Conservation (phyloP, 2,797 vertebrate species). For the Poecilia picta region DNA sequence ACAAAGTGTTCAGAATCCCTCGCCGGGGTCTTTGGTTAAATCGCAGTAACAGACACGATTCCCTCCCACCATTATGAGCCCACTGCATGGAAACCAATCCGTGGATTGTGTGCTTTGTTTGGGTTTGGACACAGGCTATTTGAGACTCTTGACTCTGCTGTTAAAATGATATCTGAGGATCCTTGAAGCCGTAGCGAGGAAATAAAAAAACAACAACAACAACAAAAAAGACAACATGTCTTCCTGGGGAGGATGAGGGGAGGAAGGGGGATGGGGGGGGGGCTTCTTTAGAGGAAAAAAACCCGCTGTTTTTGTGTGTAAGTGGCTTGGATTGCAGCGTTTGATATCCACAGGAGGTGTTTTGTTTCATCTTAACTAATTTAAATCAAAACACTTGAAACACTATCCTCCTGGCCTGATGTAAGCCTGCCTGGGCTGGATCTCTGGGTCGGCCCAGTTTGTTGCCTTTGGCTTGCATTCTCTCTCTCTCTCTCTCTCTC, state of each 20-base stretch:
- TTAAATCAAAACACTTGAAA: conserved; percentile 99
- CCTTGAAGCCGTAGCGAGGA: conserved; percentile 61
- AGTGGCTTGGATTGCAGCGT: conserved; percentile 90
- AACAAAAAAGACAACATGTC: conserved; percentile 63
- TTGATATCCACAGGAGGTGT: conserved; percentile 94
- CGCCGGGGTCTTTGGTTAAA: conserved; percentile 33
- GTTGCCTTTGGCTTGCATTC: conserved; percentile 95
- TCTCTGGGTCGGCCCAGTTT: conserved; percentile 89
- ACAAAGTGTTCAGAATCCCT: conserved; percentile 8
- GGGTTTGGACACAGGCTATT: conserved; percentile 71
- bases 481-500: conserved; percentile 71
- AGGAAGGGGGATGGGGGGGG: conserved; percentile 62
- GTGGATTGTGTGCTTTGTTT: conserved; percentile 73
- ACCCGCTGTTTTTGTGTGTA: conserved; percentile 74
- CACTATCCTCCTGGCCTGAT: conserved; percentile 92
- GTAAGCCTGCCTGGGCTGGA: conserved; percentile 94
- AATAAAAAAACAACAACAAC: too few species aligned
- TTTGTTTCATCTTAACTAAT: conserved; percentile 99
- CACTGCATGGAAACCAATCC: conserved; percentile 71
- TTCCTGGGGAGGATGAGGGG: conserved; percentile 24
- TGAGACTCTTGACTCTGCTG: conserved; percentile 61
- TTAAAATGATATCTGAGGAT: conserved; percentile 61
- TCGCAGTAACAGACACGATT: conserved; percentile 58
- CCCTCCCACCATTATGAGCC: conserved; percentile 56
- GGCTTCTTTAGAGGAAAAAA: conserved; percentile 71